These are phyloP conservation scores for Kryphioiulus occultus DNA, from an alignment of 2,888 invertebrate genomes.

Conservation along the genomic window DNA sequence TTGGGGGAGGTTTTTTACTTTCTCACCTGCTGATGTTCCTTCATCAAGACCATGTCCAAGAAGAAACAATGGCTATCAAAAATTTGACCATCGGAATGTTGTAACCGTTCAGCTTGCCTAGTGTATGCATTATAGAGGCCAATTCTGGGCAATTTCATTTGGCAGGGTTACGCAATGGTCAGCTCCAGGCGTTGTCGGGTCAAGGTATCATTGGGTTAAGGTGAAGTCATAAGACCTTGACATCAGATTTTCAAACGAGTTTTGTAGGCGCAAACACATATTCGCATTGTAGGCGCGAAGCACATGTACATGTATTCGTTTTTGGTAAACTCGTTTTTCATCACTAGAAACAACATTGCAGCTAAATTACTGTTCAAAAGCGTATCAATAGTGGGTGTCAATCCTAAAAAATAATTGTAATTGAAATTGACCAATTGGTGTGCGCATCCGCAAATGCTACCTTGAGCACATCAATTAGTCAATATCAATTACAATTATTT, in stretches of 20 bases:
- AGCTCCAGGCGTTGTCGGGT: background rate
- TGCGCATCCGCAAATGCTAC: too few relatives aligned
- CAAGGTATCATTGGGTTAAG: background rate
- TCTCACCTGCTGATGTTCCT: background rate
- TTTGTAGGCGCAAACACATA: background rate
- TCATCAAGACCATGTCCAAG: background rate
- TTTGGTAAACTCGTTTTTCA: too few relatives aligned
- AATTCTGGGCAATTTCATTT: background rate
- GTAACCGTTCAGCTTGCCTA: constrained; percentile 8
- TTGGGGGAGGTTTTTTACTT: constrained; percentile 10
- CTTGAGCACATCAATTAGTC: too few relatives aligned
- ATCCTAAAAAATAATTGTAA: too few relatives aligned
- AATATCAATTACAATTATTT: too few relatives aligned
- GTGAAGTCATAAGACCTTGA: background rate
- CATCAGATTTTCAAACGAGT: too few relatives aligned
- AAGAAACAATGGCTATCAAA: background rate
- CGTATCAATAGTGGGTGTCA: too few relatives aligned
- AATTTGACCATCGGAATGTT: background rate
- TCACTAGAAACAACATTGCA: background rate
- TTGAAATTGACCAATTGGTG: too few relatives aligned
- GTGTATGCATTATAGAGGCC: background rate
- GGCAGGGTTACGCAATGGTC: background rate
- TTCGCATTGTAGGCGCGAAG: too few relatives aligned
- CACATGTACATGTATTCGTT: too few relatives aligned
- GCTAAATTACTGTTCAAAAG: too few relatives aligned